Evolutionary conservation across 2,888 invertebrate genomes (phyloP).

Genomic region (Chymomyza fuscimana): DNA sequence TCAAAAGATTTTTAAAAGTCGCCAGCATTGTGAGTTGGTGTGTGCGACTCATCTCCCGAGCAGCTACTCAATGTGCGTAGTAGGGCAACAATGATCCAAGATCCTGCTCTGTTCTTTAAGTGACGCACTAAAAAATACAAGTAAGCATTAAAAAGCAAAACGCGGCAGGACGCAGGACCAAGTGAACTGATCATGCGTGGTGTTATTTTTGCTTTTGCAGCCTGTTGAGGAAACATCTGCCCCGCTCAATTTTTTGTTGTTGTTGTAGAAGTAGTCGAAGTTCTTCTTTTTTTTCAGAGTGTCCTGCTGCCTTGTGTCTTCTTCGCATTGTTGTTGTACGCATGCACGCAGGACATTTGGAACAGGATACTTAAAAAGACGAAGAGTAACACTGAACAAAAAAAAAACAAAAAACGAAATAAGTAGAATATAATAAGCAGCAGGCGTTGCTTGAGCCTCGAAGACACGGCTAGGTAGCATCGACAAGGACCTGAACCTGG

Average conservation of each 20-base stretch:
- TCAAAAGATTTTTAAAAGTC: constrained; percentile 40
- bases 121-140: constrained; percentile 49
- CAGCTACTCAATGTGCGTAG: constrained; percentile 28
- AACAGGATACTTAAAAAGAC: constrained; percentile 57
- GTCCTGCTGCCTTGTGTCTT: constrained; percentile 14
- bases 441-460: constrained; percentile 4
- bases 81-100: constrained; percentile 52
- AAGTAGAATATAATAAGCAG: constrained; percentile 30
- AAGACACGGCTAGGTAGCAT: constrained; percentile 29
- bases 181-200: constrained; percentile 69
- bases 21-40: constrained; percentile 49
- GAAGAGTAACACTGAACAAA: constrained; percentile 45
- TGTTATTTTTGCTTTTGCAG: constrained; percentile 61
- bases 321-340: constrained; percentile 45
- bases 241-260: constrained; percentile 63
- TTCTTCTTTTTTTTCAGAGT: constrained; percentile 36
- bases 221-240: constrained; percentile 72
- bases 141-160: constrained; percentile 35
- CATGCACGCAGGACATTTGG: constrained; percentile 59
- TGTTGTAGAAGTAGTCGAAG: constrained; percentile 24
- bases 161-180: constrained; percentile 41
- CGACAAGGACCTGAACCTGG: constrained; percentile 9
- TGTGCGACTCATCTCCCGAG: constrained; percentile 9
- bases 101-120: neutral
- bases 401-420: constrained; percentile 42